A percentile compares a stretch with the other conserved stretches of the same genome.
Conservation (phyloP, 2,888 invertebrate genomes). For the Acanthopleura granulata region DNA sequence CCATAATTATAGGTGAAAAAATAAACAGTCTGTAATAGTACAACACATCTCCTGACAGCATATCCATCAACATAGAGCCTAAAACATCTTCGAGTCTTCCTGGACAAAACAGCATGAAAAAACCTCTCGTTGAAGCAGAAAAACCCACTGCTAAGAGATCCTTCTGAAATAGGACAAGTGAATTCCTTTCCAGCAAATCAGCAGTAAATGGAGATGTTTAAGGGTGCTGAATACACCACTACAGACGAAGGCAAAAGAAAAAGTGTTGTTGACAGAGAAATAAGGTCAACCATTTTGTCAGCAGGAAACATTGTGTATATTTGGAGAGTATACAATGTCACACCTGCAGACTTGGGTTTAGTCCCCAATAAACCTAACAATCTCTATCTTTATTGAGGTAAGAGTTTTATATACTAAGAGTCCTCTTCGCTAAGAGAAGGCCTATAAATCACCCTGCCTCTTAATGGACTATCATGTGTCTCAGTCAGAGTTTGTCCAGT, state of each 20-base stretch:
- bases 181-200: constrained; percentile 16
- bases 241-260: too few relatives aligned
- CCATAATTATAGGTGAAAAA: neutral
- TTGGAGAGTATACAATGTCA: neutral
- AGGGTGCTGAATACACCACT: too few relatives aligned
- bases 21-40: neutral
- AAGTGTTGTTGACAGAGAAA: too few relatives aligned
- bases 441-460: neutral
- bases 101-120: too few relatives aligned
- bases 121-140: neutral
- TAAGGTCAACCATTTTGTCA: too few relatives aligned
- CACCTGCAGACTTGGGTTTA: neutral
- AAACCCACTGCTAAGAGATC: neutral
- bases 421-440: neutral
- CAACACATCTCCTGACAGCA: constrained; percentile 6
- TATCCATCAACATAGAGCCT: neutral
- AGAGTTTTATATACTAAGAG: neutral
- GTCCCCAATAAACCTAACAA: too few relatives aligned
- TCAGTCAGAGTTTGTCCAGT: neutral
- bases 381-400: constrained; percentile 1
- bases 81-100: too few relatives aligned
- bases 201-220: neutral
- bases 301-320: too few relatives aligned
- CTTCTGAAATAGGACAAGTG: neutral
- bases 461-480: neutral